These are phyloP conservation scores for Heteromyza rotundicornis DNA, from an alignment of 2,888 invertebrate species.

Conservation along the genomic window DNA sequence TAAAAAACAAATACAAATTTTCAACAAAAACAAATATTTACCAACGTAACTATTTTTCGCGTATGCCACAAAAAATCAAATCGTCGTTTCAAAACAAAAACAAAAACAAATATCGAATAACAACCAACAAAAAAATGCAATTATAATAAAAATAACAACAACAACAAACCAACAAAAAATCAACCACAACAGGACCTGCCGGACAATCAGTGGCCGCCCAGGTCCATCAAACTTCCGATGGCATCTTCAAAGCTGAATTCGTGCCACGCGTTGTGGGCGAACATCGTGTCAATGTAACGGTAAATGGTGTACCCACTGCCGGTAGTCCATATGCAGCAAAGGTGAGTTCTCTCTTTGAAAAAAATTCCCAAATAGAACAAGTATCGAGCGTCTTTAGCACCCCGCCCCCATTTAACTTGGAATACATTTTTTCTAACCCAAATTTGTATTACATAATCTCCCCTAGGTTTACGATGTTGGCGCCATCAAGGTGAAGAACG, in stretches of 20 bases:
- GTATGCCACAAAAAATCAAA: conserved; percentile 15
- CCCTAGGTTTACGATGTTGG: conserved; percentile 86
- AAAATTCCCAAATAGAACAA: too few species aligned
- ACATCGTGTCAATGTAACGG: conserved; percentile 86
- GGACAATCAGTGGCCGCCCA: conserved; percentile 90
- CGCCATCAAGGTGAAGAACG: conserved; percentile 92
- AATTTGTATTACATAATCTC: not conserved
- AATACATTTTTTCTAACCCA: not conserved
- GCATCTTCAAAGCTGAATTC: conserved; percentile 88
- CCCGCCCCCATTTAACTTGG: too few species aligned
- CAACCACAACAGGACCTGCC: conserved; percentile 93
- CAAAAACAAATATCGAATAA: conserved; percentile 14
- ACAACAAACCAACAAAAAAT: too few species aligned
- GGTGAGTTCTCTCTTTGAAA: conserved; percentile 59
- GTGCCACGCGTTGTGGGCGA: conserved; percentile 90
- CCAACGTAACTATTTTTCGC: conserved; percentile 25
- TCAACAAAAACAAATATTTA: conserved; percentile 34
- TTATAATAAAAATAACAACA: conserved; percentile 31
- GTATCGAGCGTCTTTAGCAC: not conserved
- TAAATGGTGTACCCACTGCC: conserved; percentile 80
- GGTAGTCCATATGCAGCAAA: conserved; percentile 95
- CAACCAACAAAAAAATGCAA: conserved; percentile 17
- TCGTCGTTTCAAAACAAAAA: conserved; percentile 15
- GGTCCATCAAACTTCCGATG: conserved; percentile 82
- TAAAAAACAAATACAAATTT: conserved; percentile 25